These are phyloP conservation scores for Gymnarchus niloticus DNA, from an alignment of 2,113 vertebrate species.

Conservation along the genomic window DNA sequence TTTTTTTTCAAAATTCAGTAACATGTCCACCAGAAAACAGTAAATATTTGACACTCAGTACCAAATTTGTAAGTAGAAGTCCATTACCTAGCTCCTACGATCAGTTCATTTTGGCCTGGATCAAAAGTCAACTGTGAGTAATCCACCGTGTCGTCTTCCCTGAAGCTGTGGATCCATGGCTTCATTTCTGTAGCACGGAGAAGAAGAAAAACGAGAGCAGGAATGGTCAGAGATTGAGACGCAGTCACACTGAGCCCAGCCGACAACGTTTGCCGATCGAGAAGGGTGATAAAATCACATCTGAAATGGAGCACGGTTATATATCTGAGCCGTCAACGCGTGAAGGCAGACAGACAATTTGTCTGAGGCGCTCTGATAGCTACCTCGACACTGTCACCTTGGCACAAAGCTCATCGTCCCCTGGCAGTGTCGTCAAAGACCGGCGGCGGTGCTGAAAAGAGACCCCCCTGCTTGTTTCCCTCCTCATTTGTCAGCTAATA, in stretches of 20 bases:
- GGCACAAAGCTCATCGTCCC: slow-evolving; percentile 15
- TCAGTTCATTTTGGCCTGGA: slow-evolving; percentile 87
- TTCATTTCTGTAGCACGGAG: slow-evolving; percentile 78
- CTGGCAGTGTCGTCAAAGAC: background rate
- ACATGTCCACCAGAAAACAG: background rate
- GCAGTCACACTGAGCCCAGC: background rate
- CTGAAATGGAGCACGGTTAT: slow-evolving; percentile 11
- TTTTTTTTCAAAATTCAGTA: background rate
- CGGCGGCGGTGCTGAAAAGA: slow-evolving; percentile 20
- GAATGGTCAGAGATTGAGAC: slow-evolving; percentile 26
- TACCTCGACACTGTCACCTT: background rate
- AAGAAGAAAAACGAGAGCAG: slow-evolving; percentile 35
- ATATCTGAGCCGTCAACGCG: background rate
- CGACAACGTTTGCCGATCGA: background rate
- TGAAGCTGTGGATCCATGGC: slow-evolving; percentile 88
- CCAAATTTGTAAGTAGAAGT: background rate
- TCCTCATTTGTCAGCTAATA: background rate
- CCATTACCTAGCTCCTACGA: slow-evolving; percentile 91
- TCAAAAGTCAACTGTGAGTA: slow-evolving; percentile 96
- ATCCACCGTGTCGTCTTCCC: slow-evolving; percentile 84
- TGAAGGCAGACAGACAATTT: background rate
- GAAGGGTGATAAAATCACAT: slow-evolving; percentile 7
- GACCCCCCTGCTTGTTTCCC: slow-evolving; percentile 8
- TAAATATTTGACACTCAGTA: background rate
- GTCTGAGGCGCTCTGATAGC: background rate